phyloP scores from a whole-genome alignment of 64 coral and sea anemone species.

The Montipora sp. region DNA sequence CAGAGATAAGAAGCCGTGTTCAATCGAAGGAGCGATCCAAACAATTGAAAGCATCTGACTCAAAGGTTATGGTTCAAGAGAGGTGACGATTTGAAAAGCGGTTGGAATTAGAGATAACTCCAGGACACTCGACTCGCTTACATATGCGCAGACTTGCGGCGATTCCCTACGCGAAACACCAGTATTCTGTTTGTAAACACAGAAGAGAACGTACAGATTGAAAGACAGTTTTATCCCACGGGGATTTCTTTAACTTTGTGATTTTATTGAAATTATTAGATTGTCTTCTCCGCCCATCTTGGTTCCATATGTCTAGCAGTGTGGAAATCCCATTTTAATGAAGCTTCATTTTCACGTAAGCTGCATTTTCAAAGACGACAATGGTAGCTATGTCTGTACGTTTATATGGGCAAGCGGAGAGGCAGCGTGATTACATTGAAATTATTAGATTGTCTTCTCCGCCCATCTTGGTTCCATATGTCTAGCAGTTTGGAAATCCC shows the following conservation, averaged over 20 bases:
- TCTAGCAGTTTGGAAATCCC: not conserved
- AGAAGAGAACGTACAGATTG: not conserved
- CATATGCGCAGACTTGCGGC: not conserved
- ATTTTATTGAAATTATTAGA: not conserved
- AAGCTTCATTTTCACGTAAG: no score
- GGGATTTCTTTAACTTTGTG: not conserved
- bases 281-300: not conserved
- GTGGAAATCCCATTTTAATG: not conserved
- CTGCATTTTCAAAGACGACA: not conserved
- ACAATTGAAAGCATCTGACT: not conserved
- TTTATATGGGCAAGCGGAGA: no score
- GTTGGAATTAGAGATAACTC: not conserved
- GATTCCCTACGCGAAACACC: not conserved
- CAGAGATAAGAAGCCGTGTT: not conserved
- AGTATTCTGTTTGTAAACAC: not conserved
- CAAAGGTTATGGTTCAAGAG: not conserved
- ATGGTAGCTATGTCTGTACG: not conserved
- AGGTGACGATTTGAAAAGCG: not conserved
- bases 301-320: not conserved
- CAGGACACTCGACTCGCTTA: no score
- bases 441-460: not conserved
- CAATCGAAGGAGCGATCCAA: not conserved
- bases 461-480: not conserved
- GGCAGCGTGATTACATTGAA: not conserved
- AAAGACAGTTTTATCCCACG: not conserved